Evolutionary conservation across 2,888 invertebrate species (phyloP), one percentile per base, ranked within the genome.

Genomic region (Pterostichus madidus): DNA sequence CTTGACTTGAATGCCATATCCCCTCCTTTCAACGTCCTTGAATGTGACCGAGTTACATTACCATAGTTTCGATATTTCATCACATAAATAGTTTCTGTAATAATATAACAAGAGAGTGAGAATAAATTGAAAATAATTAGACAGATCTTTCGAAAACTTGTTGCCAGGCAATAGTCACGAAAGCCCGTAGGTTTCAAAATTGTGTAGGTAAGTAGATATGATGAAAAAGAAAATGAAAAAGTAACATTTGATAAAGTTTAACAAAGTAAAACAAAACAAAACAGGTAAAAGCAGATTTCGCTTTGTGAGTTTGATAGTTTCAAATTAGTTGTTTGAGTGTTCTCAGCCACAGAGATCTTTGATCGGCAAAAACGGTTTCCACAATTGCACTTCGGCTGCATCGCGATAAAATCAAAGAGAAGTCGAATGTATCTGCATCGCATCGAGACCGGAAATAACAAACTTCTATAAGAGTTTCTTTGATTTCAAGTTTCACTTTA

Each of bases 261-360:
- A 64, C 64, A 64, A 64, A 64, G 13, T n/a, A 32, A n/a, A 32
- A 64, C 49, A 49, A 32, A 59, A 59, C 13, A 64, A 64, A 49
- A 64, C n/a, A 35, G 13, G 64, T 59, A 59, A 31, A 24, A 59
- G 31, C 59, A 11, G 31, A 24, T 31, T 32, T 64, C 35, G 35
- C 64, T 64, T 64, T 64, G 64, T 64, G 64, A 64, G 64, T 64
- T 64, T 64, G 64, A 64, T 64, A 64, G 64, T 64, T 64, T 13
- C 31, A 32, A 64, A 64, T 64, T 64, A 64, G 64, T 64, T 64
- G 35, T 59, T 59, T 31, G 64, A 64, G 64, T 39, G 35, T 64
- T 49, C 32, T 64, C 32, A 24, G n/a, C 59, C 59, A 59, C 24
- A 10, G 10, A 8, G 4, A 32, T 64, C 64, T 64, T 64, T 64